These are phyloP conservation scores for Phainopepla nitens DNA, from an alignment of 2,113 vertebrate genomes.

Conservation along the genomic window DNA sequence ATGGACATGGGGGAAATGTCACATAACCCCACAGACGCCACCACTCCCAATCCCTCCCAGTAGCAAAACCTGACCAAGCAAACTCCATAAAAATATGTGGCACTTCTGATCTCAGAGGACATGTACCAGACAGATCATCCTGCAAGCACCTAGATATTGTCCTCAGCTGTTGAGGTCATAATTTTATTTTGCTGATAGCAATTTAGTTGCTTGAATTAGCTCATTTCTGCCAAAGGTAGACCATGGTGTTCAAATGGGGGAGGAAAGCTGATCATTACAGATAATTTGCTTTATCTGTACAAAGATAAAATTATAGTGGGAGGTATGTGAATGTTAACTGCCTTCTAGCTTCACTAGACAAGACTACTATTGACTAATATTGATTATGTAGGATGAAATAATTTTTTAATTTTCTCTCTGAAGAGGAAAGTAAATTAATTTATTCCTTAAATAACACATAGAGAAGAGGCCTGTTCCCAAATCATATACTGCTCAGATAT, in stretches of 20 bases:
- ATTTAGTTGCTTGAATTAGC: neutral
- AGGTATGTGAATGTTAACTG: neutral
- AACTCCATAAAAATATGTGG: neutral
- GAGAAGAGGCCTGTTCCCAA: neutral
- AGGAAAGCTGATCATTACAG: neutral
- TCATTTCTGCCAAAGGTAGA: neutral
- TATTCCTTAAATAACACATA: neutral
- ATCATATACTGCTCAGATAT: neutral
- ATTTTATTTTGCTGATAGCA: neutral
- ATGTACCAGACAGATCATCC: neutral
- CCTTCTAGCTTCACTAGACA: neutral
- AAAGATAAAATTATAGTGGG: neutral
- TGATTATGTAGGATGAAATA: neutral
- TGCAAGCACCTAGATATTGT: neutral
- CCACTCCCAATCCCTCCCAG: neutral
- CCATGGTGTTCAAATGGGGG: neutral
- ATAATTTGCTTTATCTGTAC: neutral
- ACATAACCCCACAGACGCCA: no score
- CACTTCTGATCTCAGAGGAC: neutral
- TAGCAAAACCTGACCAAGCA: neutral
- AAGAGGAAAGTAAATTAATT: neutral
- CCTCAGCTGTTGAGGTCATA: neutral
- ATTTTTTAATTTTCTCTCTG: neutral
- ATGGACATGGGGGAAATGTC: neutral
- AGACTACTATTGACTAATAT: constrained; percentile 1